Evolutionary conservation across 2,113 vertebrate species (phyloP), one percentile per base, ranked within the genome.

Genomic region (Podarcis cretensis): DNA sequence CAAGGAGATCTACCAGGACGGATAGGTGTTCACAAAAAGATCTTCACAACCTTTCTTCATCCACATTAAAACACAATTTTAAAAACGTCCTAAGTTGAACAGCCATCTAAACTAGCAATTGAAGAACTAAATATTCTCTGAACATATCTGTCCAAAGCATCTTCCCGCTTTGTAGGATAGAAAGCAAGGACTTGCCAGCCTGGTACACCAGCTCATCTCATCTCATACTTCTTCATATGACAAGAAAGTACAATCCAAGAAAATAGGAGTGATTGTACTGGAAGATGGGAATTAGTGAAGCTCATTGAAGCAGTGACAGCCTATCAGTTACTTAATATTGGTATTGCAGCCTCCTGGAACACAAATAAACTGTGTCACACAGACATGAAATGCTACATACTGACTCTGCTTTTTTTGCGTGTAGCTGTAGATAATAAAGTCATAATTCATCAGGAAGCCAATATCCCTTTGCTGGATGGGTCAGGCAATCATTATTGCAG

Each of bases 391-490:
- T 83, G 79, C 25, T 82, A 63, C 79, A 74, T 25, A 32, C 57
- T 32, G 80, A 65, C 10, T 76, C 6, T 27, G 37, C 37, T 83
- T 84, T 48, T 37, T 57, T 14, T 25, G 7, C 3, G 10, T 9
- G 48, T 59, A 73, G 35, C 83, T 74, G n/a, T 43, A 48, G 68
- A 74, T 85, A 89, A 85, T 89, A 74, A 80, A 89, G 69, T 27
- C 57, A 81, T 81, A 89, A 89, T 85, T 89, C 68, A 81, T 13
- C n/a, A 21, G 30, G 30, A 89, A 71, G 66, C 65, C 88, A 48
- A 74, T 85, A 81, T 12, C 35, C 83, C 69, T 85, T 71, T 54
- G 32, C 13, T 35, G 77, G 83, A 74, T 74, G 68, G 6, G 66
- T 80, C 76, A 89, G 88, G 20, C 32, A 63, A 85, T 73, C 48